A percentile compares a stretch with the other conserved stretches of the same genome.
Evolutionary conservation across 2,888 invertebrate genomes (phyloP).

Genomic region (Agrochola circellaris): DNA sequence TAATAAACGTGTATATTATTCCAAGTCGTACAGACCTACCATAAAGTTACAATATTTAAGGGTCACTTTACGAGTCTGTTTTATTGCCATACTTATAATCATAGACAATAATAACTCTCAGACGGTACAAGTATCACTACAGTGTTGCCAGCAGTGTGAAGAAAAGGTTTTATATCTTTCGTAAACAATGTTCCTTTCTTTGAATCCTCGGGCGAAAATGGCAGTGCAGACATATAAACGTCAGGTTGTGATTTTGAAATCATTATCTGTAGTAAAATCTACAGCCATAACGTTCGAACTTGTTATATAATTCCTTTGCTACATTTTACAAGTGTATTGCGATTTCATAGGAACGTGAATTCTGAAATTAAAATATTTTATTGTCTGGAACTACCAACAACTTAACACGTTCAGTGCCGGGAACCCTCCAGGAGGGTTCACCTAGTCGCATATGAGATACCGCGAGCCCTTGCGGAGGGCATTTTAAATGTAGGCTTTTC

Average conservation of each 20-base stretch:
- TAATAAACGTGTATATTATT: conserved; percentile 48
- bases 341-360: neutral
- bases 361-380: conserved; percentile 4
- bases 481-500: no score
- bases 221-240: conserved; percentile 29
- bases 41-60: conserved; percentile 60
- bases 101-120: conserved; percentile 64
- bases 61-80: conserved; percentile 66
- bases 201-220: conserved; percentile 37
- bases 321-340: conserved; percentile 25
- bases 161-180: conserved; percentile 50
- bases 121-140: conserved; percentile 44
- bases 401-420: neutral
- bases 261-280: conserved; percentile 56
- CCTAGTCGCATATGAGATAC: no score
- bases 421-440: no score
- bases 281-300: conserved; percentile 37
- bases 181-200: conserved; percentile 48
- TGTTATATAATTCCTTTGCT: conserved; percentile 19
- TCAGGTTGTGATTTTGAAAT: conserved; percentile 53
- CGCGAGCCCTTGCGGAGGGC: no score
- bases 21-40: conserved; percentile 9
- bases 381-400: neutral
- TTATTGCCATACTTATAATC: conserved; percentile 67
- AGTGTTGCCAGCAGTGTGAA: conserved; percentile 62